Evolutionary conservation across 2,888 invertebrate genomes (phyloP), one percentile per base, ranked within the genome.

Genomic region (Cenopis cana): DNA sequence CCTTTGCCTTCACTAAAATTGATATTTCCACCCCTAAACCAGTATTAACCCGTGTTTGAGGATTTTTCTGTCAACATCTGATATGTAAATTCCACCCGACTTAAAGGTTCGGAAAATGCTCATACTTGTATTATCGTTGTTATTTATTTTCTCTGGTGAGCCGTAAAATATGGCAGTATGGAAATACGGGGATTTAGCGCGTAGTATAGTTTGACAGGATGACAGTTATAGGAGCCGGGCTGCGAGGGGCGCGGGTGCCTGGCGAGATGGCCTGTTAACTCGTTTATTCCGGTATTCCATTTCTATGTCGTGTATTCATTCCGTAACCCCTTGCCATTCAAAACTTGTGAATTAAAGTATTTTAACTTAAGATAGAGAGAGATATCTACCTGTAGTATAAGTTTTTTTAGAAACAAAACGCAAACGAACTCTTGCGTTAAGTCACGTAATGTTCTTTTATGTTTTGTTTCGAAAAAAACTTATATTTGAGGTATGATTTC

Each of bases 81-180:
- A 93, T 89, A 92, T 89, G 92, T 90, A 92, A 93, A 93, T 92
- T 85, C 91, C 85, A 76, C 77, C 79, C 77, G 87, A 88, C 85
- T 85, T 87, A 85, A 83, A 88, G 88, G 86, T 88, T 89, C 81
- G 83, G 85, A 84, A 89, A 89, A 90, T 86, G 83, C 82, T 90
- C 88, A 88, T 89, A 89, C 90, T 89, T 88, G 90, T 91, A 89
- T 86, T 89, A 90, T 89, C 83, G 88, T 85, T 86, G 88, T 89
- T 91, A 91, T 92, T 93, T 93, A 93, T 92, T 92, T 93, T 90
- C 89, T 89, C 87, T 84, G 82, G 85, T 86, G 89, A 87, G 86
- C 87, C 88, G 87, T 90, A 89, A 92, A 91, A 90, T 92, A 90
- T 91, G 85, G 85, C 82, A 83, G 86, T 88, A 93, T 91, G 91